Conservation (phyloP, 2,113 vertebrate genomes). For the Oreochromis spilurus region DNA sequence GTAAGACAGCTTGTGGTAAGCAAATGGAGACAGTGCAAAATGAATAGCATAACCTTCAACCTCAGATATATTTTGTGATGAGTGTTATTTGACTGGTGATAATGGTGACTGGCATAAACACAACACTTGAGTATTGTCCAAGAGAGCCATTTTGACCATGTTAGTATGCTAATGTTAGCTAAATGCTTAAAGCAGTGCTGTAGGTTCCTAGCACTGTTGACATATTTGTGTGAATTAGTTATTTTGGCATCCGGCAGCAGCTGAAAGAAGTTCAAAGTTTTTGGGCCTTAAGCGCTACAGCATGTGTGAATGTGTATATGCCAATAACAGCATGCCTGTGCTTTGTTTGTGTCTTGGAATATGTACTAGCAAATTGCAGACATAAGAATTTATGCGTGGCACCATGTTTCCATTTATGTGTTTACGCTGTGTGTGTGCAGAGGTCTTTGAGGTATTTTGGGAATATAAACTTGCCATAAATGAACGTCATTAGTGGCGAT, state of each 20-base stretch:
- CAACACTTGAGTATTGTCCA: background rate
- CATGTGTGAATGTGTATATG: background rate
- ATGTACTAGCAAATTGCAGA: background rate
- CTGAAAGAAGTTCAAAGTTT: background rate
- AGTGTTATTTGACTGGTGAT: background rate
- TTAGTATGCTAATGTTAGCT: background rate
- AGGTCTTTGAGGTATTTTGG: background rate
- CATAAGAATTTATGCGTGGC: background rate
- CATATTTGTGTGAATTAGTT: background rate
- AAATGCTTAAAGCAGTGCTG: background rate
- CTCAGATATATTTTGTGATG: background rate
- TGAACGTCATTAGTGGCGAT: background rate
- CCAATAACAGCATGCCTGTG: background rate
- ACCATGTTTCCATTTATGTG: background rate
- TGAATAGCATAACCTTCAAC: background rate
- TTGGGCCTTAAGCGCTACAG: background rate
- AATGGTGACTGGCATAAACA: background rate
- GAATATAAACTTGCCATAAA: constrained; percentile 28
- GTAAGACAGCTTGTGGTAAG: fast-evolving
- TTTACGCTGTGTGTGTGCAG: background rate
- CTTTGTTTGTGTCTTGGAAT: background rate
- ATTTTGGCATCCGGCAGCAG: background rate
- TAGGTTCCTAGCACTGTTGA: background rate
- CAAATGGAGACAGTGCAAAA: background rate
- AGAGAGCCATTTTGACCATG: background rate